Conservation (phyloP, 1,140 invertebrate species). For the Panagrolaimus sp. region DNA sequence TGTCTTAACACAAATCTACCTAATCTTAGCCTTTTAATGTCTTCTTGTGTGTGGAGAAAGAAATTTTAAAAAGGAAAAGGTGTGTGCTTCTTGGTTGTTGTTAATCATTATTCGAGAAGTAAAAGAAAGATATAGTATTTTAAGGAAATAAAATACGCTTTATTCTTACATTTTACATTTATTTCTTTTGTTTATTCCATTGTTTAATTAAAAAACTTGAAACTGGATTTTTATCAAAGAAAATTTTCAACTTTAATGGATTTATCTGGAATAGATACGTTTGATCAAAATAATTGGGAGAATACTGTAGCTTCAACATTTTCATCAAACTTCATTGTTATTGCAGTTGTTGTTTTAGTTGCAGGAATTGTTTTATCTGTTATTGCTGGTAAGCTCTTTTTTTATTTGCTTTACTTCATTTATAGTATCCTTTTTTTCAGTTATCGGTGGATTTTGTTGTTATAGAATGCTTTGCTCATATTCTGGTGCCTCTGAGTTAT, state of each 20-base stretch:
- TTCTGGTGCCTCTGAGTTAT: constrained; percentile 1
- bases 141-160: background rate
- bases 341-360: background rate
- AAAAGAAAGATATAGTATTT: too few relatives aligned
- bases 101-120: too few relatives aligned
- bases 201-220: too few relatives aligned
- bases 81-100: too few relatives aligned
- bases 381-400: constrained; percentile 1
- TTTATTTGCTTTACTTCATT: background rate
- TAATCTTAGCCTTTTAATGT: too few relatives aligned
- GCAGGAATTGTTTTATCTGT: constrained; percentile 6
- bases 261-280: background rate
- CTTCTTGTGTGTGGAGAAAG: too few relatives aligned
- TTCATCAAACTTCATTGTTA: background rate
- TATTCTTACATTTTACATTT: background rate
- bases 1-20: too few relatives aligned
- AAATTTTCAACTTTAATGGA: constrained; percentile 2
- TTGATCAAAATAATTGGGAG: background rate
- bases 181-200: background rate
- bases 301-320: background rate
- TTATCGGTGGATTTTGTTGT: constrained; percentile 9
- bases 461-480: constrained; percentile 10
- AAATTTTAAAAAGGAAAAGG: too few relatives aligned
- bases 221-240: too few relatives aligned
- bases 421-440: background rate